These are phyloP conservation scores for Hippocampus abdominalis DNA, from an alignment of 2,113 vertebrate species.

Conservation along the genomic window DNA sequence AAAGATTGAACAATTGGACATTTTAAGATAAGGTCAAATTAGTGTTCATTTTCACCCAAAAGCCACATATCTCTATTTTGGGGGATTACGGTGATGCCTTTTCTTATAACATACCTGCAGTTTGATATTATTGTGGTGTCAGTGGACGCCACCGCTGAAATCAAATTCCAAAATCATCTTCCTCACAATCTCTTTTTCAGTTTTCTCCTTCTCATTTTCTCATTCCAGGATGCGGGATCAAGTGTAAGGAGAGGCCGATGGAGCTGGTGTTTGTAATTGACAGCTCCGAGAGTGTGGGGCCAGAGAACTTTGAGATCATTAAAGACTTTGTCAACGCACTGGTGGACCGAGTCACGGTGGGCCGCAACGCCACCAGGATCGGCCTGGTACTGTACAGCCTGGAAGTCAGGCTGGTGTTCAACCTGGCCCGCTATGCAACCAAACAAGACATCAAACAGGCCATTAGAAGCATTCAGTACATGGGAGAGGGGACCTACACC, in stretches of 20 bases:
- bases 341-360: constrained; percentile 81
- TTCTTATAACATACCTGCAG: neutral
- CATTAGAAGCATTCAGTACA: constrained; percentile 77
- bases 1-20: too few species aligned
- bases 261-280: constrained; percentile 89
- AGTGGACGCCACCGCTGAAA: neutral
- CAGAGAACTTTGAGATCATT: constrained; percentile 84
- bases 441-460: constrained; percentile 80
- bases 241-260: constrained; percentile 86
- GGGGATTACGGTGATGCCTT: too few species aligned
- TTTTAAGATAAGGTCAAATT: too few species aligned
- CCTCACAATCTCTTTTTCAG: constrained; percentile 33
- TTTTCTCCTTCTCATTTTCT: constrained; percentile 38
- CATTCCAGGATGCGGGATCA: constrained; percentile 79
- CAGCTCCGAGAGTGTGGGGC: constrained; percentile 85
- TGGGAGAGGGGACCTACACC: constrained; percentile 83
- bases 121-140: neutral
- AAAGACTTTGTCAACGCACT: constrained; percentile 82
- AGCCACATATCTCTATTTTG: too few species aligned
- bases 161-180: constrained; percentile 11
- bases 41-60: too few species aligned
- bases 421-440: constrained; percentile 68
- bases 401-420: constrained; percentile 79
- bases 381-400: constrained; percentile 83
- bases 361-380: constrained; percentile 80